These are phyloP conservation scores for Aphrophora alni DNA, from an alignment of 2,888 invertebrate genomes.

Conservation along the genomic window DNA sequence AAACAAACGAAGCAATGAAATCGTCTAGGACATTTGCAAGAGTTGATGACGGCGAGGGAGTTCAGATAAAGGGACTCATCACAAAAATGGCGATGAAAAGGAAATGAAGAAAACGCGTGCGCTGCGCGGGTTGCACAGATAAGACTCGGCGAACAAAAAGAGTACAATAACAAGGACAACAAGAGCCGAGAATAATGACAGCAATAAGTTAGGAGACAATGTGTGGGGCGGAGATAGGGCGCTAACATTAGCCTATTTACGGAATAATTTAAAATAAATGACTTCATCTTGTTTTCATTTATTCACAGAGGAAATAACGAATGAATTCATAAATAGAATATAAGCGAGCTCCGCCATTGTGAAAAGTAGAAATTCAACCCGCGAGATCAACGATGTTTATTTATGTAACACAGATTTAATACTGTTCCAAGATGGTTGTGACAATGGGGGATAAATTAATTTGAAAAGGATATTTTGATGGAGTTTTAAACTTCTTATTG, in stretches of 20 bases:
- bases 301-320: conserved; percentile 29
- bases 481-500: too few species aligned
- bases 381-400: neutral
- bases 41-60: neutral
- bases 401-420: neutral
- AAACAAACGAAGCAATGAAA: neutral
- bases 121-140: conserved; percentile 19
- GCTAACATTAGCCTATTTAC: conserved; percentile 29
- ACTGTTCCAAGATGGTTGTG: too few species aligned
- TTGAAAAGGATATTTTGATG: too few species aligned
- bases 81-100: conserved; percentile 33
- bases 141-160: conserved; percentile 31
- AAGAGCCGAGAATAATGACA: conserved; percentile 41
- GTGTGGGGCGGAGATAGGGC: conserved; percentile 44
- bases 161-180: conserved; percentile 5
- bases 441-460: too few species aligned
- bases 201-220: conserved; percentile 44
- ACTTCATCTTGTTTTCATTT: conserved; percentile 47
- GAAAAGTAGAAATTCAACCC: neutral
- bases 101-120: conserved; percentile 34
- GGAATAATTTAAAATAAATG: conserved; percentile 47
- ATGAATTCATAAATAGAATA: conserved; percentile 27
- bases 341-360: conserved; percentile 20
- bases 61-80: conserved; percentile 3
- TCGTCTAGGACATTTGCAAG: conserved; percentile 6